These are phyloP conservation scores for Cassiopea xamachana DNA, from an alignment of 30 jellyfish, hydroid and myxozoan genomes.

Conservation along the genomic window DNA sequence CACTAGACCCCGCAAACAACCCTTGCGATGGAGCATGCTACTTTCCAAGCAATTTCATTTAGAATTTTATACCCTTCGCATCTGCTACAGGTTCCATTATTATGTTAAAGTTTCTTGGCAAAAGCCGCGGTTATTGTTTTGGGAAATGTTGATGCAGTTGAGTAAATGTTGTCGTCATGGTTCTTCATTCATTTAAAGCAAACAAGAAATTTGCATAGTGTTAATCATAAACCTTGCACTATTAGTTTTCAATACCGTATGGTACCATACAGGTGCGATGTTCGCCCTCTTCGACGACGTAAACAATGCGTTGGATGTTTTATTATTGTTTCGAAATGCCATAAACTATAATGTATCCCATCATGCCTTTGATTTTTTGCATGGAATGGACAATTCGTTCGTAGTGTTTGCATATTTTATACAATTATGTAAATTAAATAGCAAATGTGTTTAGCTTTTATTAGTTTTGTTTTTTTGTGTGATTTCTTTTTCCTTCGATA, in stretches of 20 bases:
- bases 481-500: not conserved
- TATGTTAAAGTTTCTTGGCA: too few species aligned
- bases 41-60: not conserved
- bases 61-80: not conserved
- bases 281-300: too few species aligned
- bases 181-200: too few species aligned
- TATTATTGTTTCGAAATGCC: not conserved
- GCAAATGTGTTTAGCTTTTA: not conserved
- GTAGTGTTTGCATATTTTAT: not conserved
- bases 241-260: too few species aligned
- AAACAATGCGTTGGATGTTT: too few species aligned
- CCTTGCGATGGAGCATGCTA: not conserved
- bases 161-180: too few species aligned
- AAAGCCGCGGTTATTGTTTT: too few species aligned
- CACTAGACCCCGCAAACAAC: not conserved
- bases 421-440: not conserved
- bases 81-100: not conserved
- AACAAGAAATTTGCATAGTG: too few species aligned
- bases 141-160: too few species aligned
- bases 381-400: not conserved
- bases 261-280: too few species aligned
- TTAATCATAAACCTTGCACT: too few species aligned
- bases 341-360: not conserved
- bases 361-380: not conserved
- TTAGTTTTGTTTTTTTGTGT: not conserved